These are phyloP conservation scores for Sciaenops ocellatus DNA, from an alignment of 2,797 vertebrate species.

Conservation along the genomic window DNA sequence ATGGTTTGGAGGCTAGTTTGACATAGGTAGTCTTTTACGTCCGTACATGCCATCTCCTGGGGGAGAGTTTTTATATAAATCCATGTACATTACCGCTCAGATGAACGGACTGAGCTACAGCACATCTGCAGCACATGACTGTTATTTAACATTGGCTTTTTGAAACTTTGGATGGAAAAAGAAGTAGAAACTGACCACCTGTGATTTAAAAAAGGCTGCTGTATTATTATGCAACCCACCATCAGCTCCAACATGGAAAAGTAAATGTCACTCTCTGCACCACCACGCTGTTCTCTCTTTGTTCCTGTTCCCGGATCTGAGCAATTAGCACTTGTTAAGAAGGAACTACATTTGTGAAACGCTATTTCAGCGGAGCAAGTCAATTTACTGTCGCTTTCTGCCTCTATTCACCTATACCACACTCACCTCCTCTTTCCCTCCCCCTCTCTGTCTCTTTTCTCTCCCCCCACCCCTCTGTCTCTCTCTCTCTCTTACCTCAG, in stretches of 20 bases:
- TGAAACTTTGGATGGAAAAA: slow-evolving; percentile 58
- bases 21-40: slow-evolving; percentile 6
- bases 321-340: slow-evolving; percentile 80
- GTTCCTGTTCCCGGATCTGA: slow-evolving; percentile 60
- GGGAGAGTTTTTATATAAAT: slow-evolving; percentile 21
- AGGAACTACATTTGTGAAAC: slow-evolving; percentile 64
- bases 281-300: slow-evolving; percentile 76
- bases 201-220: slow-evolving; percentile 69
- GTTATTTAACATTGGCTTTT: slow-evolving; percentile 64
- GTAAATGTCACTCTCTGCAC: slow-evolving; percentile 76
- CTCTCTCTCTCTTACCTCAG: slow-evolving; percentile 18
- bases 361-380: slow-evolving; percentile 56
- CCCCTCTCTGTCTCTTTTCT: background rate
- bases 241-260: slow-evolving; percentile 69
- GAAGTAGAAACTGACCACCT: slow-evolving; percentile 70
- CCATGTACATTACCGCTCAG: background rate
- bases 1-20: background rate
- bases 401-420: slow-evolving; percentile 42
- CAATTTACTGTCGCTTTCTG: slow-evolving; percentile 64
- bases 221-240: slow-evolving; percentile 76
- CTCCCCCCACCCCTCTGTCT: background rate
- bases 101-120: slow-evolving; percentile 28
- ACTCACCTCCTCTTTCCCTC: background rate
- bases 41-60: background rate
- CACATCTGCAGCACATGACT: slow-evolving; percentile 38